Conservation (phyloP, 2,888 invertebrate species). For the Eupithecia pulchellata region DNA sequence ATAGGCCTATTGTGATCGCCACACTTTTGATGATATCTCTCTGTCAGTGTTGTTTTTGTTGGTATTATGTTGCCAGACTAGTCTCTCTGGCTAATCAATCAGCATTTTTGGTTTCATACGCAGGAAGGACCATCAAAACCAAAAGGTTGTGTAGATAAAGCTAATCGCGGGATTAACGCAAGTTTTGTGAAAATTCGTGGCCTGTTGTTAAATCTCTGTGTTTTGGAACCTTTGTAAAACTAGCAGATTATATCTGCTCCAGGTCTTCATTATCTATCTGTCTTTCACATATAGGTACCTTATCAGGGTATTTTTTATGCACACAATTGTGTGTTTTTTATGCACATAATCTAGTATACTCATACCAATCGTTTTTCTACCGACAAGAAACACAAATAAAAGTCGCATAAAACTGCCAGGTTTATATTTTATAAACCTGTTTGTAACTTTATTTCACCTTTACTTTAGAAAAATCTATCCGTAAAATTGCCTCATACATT, state of each 20-base stretch:
- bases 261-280: background rate
- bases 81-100: background rate
- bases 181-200: background rate
- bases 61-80: background rate
- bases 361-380: background rate
- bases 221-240: background rate
- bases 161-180: background rate
- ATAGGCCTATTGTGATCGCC: too few species aligned
- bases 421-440: too few species aligned
- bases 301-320: too few species aligned
- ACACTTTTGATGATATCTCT: background rate
- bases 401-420: background rate
- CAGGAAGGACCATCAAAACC: background rate
- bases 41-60: background rate
- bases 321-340: too few species aligned
- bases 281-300: too few species aligned
- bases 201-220: background rate
- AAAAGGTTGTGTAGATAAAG: background rate
- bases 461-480: background rate
- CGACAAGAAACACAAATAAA: background rate
- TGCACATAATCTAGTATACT: too few species aligned
- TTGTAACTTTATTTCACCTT: background rate
- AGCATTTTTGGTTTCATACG: conserved; percentile 1
- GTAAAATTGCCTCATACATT: conserved; percentile 12
- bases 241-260: background rate